Base-by-base conservation (phyloP, 2,113 vertebrate species). In the Epinephelus moara region DNA sequence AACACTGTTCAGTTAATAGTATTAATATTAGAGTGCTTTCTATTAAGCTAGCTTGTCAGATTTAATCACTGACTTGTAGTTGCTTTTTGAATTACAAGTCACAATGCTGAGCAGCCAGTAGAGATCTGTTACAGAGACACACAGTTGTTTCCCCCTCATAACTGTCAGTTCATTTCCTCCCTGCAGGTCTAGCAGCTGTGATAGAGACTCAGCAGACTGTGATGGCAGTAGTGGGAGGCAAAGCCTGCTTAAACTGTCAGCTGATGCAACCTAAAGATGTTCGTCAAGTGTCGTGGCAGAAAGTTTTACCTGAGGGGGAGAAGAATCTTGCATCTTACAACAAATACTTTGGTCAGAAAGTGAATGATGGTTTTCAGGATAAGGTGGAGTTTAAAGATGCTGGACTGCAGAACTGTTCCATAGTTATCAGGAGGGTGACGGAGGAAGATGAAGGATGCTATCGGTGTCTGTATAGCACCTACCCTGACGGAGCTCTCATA, bases 251-350 rank as follows among this genome's bases (percentile, higher is more conserved):
- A 0, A 78, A 4, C 37, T 94, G 92, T 67, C 63, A 56, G 21
- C 61, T 91, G 6, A 27, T 23, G 18, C 2, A 67, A 4, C 1
- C 30, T 6, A 78, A 67, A 53, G 37, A 86, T 1, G 80, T 91
- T 3, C 1, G 55, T 11, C 86, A 88, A 4, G 85, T 94, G 5
- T 69, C 85, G 1, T 94, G 93, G 93, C 76, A 86, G 78, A 92
- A 89, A 15, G 0, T 49, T 3, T 42, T 8, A 7, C 7, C 4
- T 2, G 6, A 8, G 3, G 17, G 3, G 3, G 0, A 15, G 8
- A 10, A 10, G 6, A 75, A 45, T 45, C 8, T 45, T 12, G 42
- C 42, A 0, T 45, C 42, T 45, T 45, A 45, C 42, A 12, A 45
- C 42, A 45, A 45, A 3, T 11, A 11, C 76, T 70, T 23, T 21